Evolutionary conservation across 2,797 vertebrate species (phyloP).

Genomic region (Threskiornis aethiopicus): DNA sequence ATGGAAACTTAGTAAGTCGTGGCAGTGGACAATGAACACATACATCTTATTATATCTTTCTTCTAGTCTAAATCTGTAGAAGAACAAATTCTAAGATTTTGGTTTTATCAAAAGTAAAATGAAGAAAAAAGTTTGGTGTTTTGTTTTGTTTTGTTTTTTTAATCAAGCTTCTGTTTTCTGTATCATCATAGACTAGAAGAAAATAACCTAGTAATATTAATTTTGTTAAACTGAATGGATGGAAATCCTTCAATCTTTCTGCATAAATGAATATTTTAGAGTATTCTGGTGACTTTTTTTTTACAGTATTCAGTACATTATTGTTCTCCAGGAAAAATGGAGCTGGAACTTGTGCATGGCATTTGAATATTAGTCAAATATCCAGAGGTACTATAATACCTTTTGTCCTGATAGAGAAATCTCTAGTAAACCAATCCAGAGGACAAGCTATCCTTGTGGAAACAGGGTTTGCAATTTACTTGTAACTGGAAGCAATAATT

Average conservation of each 20-base stretch:
- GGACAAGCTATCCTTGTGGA: background rate
- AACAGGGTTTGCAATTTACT: background rate
- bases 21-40: background rate
- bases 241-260: background rate
- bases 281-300: background rate
- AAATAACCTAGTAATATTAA: background rate
- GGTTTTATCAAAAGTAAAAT: background rate
- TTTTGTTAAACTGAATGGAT: background rate
- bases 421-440: background rate
- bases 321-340: background rate
- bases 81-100: background rate
- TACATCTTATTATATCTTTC: background rate
- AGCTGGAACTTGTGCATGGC: background rate
- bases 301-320: background rate
- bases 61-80: background rate
- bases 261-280: background rate
- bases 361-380: background rate
- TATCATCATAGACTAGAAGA: background rate
- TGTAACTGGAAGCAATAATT: background rate
- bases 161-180: background rate
- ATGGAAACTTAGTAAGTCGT: background rate
- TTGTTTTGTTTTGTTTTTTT: background rate
- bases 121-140: background rate
- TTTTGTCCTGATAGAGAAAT: background rate
- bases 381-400: background rate